These are phyloP conservation scores for Sorex fumeus DNA, from an alignment of 2,113 vertebrate genomes.

Conservation along the genomic window DNA sequence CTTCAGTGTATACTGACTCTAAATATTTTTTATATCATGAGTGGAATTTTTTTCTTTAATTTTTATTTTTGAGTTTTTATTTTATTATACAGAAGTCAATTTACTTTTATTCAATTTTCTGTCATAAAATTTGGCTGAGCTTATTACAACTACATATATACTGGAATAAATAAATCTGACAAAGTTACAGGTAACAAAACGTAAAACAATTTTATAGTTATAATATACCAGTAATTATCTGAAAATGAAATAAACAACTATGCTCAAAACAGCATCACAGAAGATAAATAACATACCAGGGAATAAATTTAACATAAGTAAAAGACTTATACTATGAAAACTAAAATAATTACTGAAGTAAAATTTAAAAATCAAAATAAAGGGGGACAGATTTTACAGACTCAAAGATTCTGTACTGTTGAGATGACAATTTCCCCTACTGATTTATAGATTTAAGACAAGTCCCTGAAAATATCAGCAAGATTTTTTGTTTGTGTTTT, in stretches of 20 bases:
- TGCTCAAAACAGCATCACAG: not conserved
- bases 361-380: not conserved
- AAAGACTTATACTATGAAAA: not conserved
- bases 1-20: too few relatives aligned
- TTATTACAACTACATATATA: not conserved
- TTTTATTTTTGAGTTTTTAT: too few relatives aligned
- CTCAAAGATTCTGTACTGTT: not conserved
- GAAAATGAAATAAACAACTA: constrained; percentile 37
- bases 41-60: too few relatives aligned
- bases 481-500: not conserved
- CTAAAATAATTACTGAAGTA: not conserved
- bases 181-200: not conserved
- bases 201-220: constrained; percentile 7
- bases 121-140: not conserved
- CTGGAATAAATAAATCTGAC: not conserved
- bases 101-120: too few relatives aligned
- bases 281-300: not conserved
- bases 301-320: not conserved
- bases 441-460: not conserved
- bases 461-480: not conserved
- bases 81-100: too few relatives aligned
- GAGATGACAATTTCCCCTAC: not conserved
- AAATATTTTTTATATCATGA: too few relatives aligned
- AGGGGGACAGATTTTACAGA: not conserved
- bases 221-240: not conserved